Evolutionary conservation across 2,113 vertebrate genomes (phyloP), one percentile per base, ranked within the genome.

Genomic region (Cyanoramphus novaezelandiae): DNA sequence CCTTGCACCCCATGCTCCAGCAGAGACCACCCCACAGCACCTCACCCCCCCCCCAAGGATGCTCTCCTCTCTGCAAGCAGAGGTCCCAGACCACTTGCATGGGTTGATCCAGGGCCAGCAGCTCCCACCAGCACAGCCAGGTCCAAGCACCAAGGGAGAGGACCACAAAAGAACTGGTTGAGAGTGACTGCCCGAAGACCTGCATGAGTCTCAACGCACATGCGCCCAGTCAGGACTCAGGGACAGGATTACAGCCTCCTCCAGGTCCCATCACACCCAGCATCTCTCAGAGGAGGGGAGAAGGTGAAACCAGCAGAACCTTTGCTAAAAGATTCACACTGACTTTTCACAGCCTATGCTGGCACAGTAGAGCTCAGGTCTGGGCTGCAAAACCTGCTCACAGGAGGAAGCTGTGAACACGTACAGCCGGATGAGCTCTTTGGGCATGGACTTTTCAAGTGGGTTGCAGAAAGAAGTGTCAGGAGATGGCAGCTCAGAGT

Each of bases 211-310:
- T 14, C 50, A 15, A 21, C 0, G 4, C 12, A 37, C 6, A 10
- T 21, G 4, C 21, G 1, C 29, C 11, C 44, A 71, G 46, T 19
- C 0, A 0, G 69, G 53, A 29, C 71, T 46, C 68, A n/a, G 0
- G 0, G 72, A 17, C 44, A 44, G 28, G 43, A 33, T n/a, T 21
- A 43, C 16, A 63, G 75, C 44, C 47, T 72, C 70, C 20, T 4
- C 27, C 35, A 1, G 5, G 4, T 35, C 57, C 55, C 33, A 29
- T 43, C 62, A 20, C 33, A 39, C 11, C 28, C 78, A 39, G 31
- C 52, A 31, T 33, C 53, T 23, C 47, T 21, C 39, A 14, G n/a
- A 49, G 57, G 52, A n/a, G 9, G 9, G 21, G 16, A 52, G 23
- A 31, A 50, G 41, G 37, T 13, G n/a, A 92, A 78, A 85, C 19